Evolutionary conservation across 1,140 invertebrate species (phyloP).

Genomic region (Bombus ignitus): DNA sequence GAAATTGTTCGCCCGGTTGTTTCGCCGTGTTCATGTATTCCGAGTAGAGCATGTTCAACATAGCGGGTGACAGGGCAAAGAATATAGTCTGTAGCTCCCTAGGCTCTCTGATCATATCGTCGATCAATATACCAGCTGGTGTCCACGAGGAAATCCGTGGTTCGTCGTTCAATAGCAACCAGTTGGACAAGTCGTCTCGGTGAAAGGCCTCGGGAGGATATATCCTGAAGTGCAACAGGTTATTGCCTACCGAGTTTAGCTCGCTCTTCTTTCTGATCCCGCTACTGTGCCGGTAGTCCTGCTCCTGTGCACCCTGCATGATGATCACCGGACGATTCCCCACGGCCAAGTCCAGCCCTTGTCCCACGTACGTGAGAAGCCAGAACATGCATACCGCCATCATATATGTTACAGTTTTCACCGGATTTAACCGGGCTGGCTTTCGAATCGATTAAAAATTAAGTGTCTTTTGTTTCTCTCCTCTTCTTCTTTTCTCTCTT

Average conservation of each 20-base stretch:
- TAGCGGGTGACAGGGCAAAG: slow-evolving; percentile 56
- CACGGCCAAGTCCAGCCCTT: slow-evolving; percentile 72
- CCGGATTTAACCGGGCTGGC: slow-evolving; percentile 11
- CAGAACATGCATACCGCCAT: slow-evolving; percentile 75
- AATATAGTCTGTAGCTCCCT: slow-evolving; percentile 57
- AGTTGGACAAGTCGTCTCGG: slow-evolving; percentile 59
- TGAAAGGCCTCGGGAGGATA: slow-evolving; percentile 57
- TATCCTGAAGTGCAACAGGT: slow-evolving; percentile 65
- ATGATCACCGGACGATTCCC: slow-evolving; percentile 70
- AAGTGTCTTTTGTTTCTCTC: background rate
- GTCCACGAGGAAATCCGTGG: slow-evolving; percentile 57
- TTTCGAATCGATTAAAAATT: background rate
- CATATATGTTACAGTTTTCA: slow-evolving; percentile 49
- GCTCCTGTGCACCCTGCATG: slow-evolving; percentile 54
- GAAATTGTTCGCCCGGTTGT: slow-evolving; percentile 19
- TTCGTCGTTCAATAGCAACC: slow-evolving; percentile 62
- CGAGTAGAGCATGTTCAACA: slow-evolving; percentile 58
- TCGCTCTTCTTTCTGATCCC: slow-evolving; percentile 63
- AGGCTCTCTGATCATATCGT: slow-evolving; percentile 64
- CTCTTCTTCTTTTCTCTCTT: background rate
- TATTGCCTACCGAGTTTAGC: slow-evolving; percentile 55
- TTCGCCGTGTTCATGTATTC: slow-evolving; percentile 33
- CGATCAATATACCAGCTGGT: slow-evolving; percentile 56
- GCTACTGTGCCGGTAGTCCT: slow-evolving; percentile 63
- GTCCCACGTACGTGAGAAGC: slow-evolving; percentile 74